Evolutionary conservation across 2,888 invertebrate genomes (phyloP).

Genomic region (Xanthorhoe designata): DNA sequence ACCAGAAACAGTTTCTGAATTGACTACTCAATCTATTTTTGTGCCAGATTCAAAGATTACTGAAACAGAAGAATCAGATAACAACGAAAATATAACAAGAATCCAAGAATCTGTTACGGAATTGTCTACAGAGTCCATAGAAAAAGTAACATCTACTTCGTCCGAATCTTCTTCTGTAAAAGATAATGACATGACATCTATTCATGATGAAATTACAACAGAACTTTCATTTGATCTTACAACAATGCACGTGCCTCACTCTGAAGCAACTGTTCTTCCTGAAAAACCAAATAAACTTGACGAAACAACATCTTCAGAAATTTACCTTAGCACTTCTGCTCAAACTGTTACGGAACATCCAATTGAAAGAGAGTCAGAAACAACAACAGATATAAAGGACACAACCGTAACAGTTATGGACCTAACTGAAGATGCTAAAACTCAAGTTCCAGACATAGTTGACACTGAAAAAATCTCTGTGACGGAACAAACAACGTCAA

Average conservation of each 20-base stretch:
- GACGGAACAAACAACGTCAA: constrained; percentile 29
- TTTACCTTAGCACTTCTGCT: constrained; percentile 9
- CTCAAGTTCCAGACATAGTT: constrained; percentile 12
- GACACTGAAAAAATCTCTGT: constrained; percentile 24
- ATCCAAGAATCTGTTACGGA: constrained; percentile 9
- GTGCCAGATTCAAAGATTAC: constrained; percentile 25
- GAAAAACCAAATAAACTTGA: constrained; percentile 5
- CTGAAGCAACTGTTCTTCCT: constrained; percentile 4
- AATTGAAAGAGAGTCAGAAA: constrained; percentile 15
- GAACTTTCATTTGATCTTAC: constrained; percentile 20
- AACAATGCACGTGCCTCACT: constrained; percentile 5
- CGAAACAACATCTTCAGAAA: constrained; percentile 4
- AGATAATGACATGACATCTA: constrained; percentile 8
- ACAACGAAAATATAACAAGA: constrained; percentile 23
- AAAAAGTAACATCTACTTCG: constrained; percentile 5
- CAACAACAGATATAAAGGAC: constrained; percentile 2
- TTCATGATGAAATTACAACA: constrained; percentile 20
- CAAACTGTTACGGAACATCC: constrained; percentile 7
- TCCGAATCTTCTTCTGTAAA: constrained; percentile 9
- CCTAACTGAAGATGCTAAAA: constrained; percentile 18
- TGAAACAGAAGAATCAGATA: constrained; percentile 13
- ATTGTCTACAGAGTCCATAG: constrained; percentile 10
- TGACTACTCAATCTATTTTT: constrained; percentile 21
- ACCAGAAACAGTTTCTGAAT: constrained; percentile 23
- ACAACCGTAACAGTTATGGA: constrained; percentile 6